Percentiles rank a stretch among this genome's conserved stretches.
phyloP scores from a whole-genome alignment of 1,140 invertebrate species.

The Macrobrachium rosenbergii region DNA sequence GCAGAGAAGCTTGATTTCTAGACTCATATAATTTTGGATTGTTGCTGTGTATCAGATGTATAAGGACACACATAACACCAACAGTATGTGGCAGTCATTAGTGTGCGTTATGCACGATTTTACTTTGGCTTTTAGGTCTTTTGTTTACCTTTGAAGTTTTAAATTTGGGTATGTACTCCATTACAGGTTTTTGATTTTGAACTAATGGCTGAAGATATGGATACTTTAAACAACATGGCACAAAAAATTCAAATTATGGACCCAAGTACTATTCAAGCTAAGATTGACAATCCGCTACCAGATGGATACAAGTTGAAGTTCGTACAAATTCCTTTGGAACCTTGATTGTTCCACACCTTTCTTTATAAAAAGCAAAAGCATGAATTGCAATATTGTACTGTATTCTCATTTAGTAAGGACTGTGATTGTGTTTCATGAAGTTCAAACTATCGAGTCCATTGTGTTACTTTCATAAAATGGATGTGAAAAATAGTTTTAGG shows the following conservation, averaged over 20 bases:
- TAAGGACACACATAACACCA: not conserved
- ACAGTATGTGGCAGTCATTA: not conserved
- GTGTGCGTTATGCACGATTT: not conserved
- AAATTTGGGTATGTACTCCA: not conserved
- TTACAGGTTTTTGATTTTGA: conserved; percentile 69
- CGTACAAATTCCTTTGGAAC: conserved; percentile 27
- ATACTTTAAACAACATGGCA: conserved; percentile 66
- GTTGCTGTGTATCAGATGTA: not conserved
- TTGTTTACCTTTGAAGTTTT: not conserved
- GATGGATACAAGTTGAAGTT: conserved; percentile 70
- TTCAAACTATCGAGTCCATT: no score
- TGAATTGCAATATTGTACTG: no score
- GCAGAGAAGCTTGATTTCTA: no score
- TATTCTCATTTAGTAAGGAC: no score
- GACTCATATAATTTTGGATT: no score
- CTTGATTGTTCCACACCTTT: not conserved
- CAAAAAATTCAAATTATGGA: conserved; percentile 68
- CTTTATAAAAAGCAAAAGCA: no score
- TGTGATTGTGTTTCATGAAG: no score
- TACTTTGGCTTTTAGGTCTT: no score
- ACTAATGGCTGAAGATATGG: conserved; percentile 67
- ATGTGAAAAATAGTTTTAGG: no score
- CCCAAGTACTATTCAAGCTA: conserved; percentile 67
- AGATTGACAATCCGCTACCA: conserved; percentile 69
- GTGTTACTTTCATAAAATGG: no score